Percentiles rank a stretch among this genome's conserved stretches.
phyloP scores from a whole-genome alignment of 2,113 vertebrate genomes.

The Neodon shergylaensis region DNA sequence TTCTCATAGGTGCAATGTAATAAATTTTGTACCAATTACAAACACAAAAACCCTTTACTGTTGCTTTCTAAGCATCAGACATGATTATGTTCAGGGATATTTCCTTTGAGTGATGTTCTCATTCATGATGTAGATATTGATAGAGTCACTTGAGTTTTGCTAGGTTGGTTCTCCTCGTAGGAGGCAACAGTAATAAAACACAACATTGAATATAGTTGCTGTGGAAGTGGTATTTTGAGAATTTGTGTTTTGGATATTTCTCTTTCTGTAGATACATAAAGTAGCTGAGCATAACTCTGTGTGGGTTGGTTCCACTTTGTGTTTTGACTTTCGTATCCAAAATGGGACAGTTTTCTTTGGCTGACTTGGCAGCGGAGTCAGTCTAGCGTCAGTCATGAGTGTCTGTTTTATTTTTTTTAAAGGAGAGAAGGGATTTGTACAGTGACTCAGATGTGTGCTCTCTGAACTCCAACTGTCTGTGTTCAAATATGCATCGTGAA shows the following conservation, averaged over 20 bases:
- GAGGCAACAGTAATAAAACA: constrained; percentile 38
- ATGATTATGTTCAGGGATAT: neutral
- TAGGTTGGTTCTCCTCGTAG: neutral
- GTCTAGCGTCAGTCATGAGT: constrained; percentile 46
- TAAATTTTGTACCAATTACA: neutral
- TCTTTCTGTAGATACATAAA: constrained; percentile 68
- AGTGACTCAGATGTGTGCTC: constrained; percentile 78
- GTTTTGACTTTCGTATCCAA: constrained; percentile 77
- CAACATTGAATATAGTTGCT: constrained; percentile 5
- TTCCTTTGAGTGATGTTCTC: neutral
- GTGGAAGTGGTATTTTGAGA: constrained; percentile 62
- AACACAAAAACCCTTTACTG: neutral
- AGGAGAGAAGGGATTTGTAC: constrained; percentile 64
- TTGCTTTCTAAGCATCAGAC: neutral
- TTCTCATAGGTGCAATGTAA: neutral
- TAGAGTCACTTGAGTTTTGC: neutral
- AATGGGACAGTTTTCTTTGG: constrained; percentile 77
- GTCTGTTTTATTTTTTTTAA: constrained; percentile 69
- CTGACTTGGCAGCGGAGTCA: constrained; percentile 23
- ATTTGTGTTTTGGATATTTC: constrained; percentile 67
- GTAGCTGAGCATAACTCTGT: constrained; percentile 64
- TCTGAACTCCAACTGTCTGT: constrained; percentile 74
- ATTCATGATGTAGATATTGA: constrained; percentile 26
- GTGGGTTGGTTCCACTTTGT: constrained; percentile 72
- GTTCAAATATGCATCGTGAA: constrained; percentile 79